These are phyloP conservation scores for Rhinoderma darwinii DNA, from an alignment of 2,113 vertebrate genomes.

Conservation along the genomic window DNA sequence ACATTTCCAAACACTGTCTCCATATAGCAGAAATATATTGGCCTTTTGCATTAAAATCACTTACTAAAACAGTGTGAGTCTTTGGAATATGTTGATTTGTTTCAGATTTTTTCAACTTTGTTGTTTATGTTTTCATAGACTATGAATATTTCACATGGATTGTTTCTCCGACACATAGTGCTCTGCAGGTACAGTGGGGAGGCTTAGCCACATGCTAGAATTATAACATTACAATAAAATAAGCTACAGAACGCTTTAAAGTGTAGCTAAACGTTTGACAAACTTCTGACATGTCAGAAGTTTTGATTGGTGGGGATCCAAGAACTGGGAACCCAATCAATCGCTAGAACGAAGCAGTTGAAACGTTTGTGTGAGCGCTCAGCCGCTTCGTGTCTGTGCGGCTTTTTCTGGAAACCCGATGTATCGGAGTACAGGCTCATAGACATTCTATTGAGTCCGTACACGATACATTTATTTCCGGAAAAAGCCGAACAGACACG, in stretches of 20 bases:
- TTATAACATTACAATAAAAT: not conserved
- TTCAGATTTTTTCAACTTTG: not conserved
- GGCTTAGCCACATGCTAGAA: not conserved
- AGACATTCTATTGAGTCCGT: no score
- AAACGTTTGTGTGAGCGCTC: no score
- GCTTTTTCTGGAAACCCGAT: no score
- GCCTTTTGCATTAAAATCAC: slow-evolving; percentile 14
- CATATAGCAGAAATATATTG: not conserved
- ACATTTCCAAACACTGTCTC: not conserved
- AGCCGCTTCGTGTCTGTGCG: no score
- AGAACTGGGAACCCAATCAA: no score
- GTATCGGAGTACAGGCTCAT: no score
- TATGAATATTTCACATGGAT: not conserved
- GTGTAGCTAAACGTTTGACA: no score
- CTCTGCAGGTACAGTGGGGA: not conserved
- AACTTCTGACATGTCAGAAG: no score
- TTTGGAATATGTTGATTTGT: slow-evolving; percentile 2
- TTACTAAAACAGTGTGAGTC: not conserved
- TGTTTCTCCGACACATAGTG: not conserved
- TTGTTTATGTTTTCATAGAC: not conserved
- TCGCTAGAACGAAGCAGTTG: no score
- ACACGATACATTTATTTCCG: no score
- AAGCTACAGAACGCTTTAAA: not conserved
- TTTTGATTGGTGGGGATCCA: no score
- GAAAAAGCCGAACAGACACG: no score